phyloP scores from a whole-genome alignment of 2,888 invertebrate species.

The Diaperis boleti region DNA sequence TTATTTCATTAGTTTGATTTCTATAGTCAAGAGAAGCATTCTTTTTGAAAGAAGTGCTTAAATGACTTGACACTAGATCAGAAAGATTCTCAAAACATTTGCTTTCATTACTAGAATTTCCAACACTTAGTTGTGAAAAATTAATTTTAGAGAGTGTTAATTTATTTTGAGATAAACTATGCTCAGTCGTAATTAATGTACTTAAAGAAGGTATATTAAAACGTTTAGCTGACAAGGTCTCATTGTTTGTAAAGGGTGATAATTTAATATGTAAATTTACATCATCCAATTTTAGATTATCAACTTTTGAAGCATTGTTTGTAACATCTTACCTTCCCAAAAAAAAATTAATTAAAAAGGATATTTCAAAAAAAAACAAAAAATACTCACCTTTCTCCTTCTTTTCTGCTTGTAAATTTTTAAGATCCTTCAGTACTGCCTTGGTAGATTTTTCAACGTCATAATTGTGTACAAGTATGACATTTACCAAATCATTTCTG shows the following conservation, averaged over 20 bases:
- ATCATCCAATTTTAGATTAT: constrained; percentile 53
- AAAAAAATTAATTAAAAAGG: constrained; percentile 51
- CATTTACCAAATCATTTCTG: constrained; percentile 78
- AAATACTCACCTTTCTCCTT: constrained; percentile 63
- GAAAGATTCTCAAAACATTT: constrained; percentile 47
- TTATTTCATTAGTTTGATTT: constrained; percentile 9
- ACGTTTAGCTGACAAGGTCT: background rate
- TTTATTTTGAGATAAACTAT: constrained; percentile 17
- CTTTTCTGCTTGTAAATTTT: constrained; percentile 42
- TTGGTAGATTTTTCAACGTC: constrained; percentile 81
- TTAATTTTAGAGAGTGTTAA: constrained; percentile 41
- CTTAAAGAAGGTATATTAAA: constrained; percentile 26
- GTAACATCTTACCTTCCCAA: constrained; percentile 69
- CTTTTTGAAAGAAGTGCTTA: constrained; percentile 43
- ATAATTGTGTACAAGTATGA: constrained; percentile 79
- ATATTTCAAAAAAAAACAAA: constrained; percentile 18
- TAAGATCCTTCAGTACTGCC: constrained; percentile 68
- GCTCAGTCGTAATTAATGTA: constrained; percentile 2
- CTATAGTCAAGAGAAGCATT: constrained; percentile 7
- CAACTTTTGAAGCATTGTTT: constrained; percentile 47
- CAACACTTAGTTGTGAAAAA: constrained; percentile 2
- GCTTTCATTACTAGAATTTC: constrained; percentile 3
- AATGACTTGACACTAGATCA: constrained; percentile 52
- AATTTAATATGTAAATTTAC: constrained; percentile 38
- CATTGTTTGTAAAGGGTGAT: constrained; percentile 27